These are phyloP conservation scores for Polylopha cassiicola DNA, from an alignment of 2,888 invertebrate genomes.

Conservation along the genomic window DNA sequence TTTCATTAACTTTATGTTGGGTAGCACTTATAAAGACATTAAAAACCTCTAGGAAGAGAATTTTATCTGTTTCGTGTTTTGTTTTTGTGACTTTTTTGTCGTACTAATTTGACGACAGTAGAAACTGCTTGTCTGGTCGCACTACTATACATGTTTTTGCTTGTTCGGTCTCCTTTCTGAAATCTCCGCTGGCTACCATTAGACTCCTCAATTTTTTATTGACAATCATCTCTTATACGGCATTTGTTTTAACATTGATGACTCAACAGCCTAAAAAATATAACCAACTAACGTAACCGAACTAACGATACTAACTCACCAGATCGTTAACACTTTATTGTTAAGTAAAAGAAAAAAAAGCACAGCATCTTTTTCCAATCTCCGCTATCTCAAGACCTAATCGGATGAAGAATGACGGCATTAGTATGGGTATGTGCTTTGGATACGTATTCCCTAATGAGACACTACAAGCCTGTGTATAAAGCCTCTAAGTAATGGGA, in stretches of 20 bases:
- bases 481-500: conserved; percentile 54
- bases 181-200: conserved; percentile 3
- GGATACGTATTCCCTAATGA: conserved; percentile 59
- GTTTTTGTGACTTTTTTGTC: conserved; percentile 38
- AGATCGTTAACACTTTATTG: not conserved
- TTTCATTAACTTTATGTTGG: conserved; percentile 70
- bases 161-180: conserved; percentile 5
- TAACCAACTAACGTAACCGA: conserved; percentile 2
- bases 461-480: conserved; percentile 47
- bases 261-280: not conserved
- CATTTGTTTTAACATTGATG: no score
- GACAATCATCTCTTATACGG: no score
- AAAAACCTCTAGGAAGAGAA: conserved; percentile 43
- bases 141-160: conserved; percentile 20
- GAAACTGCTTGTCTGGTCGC: conserved; percentile 20
- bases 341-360: conserved; percentile 16
- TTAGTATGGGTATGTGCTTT: conserved; percentile 44
- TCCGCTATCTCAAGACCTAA: conserved; percentile 30
- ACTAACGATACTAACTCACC: not conserved
- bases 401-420: conserved; percentile 26
- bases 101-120: conserved; percentile 31
- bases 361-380: conserved; percentile 30
- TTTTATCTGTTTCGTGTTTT: conserved; percentile 26
- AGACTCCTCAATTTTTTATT: no score
- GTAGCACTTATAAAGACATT: conserved; percentile 77